phyloP scores from a whole-genome alignment of 2,888 invertebrate genomes.

The Carpatolechia fugitivella region DNA sequence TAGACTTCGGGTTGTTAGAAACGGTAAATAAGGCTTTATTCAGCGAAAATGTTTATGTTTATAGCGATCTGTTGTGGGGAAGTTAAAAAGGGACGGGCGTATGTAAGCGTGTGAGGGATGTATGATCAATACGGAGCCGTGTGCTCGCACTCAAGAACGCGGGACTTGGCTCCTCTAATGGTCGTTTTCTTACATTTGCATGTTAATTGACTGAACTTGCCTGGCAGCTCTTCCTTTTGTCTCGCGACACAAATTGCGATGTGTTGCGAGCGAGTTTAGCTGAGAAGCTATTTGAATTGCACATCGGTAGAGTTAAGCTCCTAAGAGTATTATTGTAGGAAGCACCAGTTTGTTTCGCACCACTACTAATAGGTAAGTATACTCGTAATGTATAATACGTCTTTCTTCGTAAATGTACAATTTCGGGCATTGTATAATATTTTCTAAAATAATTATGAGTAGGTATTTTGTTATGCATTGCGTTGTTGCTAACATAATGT shows the following conservation, averaged over 20 bases:
- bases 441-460: too few relatives aligned
- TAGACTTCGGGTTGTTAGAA: constrained; percentile 25
- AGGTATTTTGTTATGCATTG: too few relatives aligned
- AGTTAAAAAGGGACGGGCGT: constrained; percentile 77
- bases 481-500: too few relatives aligned
- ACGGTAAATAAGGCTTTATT: constrained; percentile 45
- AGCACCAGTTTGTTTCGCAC: background rate
- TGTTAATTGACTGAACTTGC: constrained; percentile 55
- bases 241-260: constrained; percentile 59
- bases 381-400: too few relatives aligned
- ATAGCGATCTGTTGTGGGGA: constrained; percentile 75
- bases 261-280: constrained; percentile 22
- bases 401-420: too few relatives aligned
- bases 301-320: background rate
- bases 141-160: constrained; percentile 26
- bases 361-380: background rate
- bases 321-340: background rate
- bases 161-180: constrained; percentile 49
- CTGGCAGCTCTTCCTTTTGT: constrained; percentile 60
- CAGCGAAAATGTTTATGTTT: constrained; percentile 65
- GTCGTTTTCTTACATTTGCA: constrained; percentile 79
- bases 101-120: constrained; percentile 73
- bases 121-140: constrained; percentile 70
- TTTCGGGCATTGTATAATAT: too few relatives aligned
- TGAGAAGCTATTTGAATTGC: constrained; percentile 8